phyloP scores from a whole-genome alignment of 2,888 invertebrate species.

The Microdon myrmicae region DNA sequence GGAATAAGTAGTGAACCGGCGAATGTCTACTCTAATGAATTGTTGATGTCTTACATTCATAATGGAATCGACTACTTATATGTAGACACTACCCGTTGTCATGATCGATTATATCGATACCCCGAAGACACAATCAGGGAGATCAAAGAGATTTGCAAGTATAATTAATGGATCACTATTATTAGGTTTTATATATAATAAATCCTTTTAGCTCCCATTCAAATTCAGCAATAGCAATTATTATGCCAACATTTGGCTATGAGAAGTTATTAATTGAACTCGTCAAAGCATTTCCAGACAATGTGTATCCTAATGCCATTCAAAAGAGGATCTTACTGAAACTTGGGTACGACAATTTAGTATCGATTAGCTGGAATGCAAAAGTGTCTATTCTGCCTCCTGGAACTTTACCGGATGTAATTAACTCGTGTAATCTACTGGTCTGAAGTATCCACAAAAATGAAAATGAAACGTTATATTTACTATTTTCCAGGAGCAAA shows the following conservation, averaged over 20 bases:
- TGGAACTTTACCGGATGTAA: conserved; percentile 12
- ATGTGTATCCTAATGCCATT: conserved; percentile 14
- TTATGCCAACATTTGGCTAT: conserved; percentile 32
- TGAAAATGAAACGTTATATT: no score
- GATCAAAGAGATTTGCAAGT: conserved; percentile 28
- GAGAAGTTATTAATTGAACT: conserved; percentile 20
- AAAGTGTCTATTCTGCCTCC: conserved; percentile 14
- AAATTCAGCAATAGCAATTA: conserved; percentile 5
- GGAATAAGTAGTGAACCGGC: conserved; percentile 26
- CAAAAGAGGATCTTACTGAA: conserved; percentile 17
- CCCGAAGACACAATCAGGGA: conserved; percentile 27
- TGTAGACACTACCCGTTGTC: conserved; percentile 20
- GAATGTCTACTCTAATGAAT: conserved; percentile 7
- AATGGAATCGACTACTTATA: conserved; percentile 27
- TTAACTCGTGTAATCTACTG: conserved; percentile 16
- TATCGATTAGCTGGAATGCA: conserved; percentile 1
- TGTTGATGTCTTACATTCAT: conserved; percentile 12
- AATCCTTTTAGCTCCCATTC: conserved; percentile 8
- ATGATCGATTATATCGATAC: conserved; percentile 19
- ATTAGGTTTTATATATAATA: no score
- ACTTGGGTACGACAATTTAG: conserved; percentile 11
- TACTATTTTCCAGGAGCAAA: conserved; percentile 5
- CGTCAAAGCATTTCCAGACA: conserved; percentile 16
- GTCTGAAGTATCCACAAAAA: not conserved
- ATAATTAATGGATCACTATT: no score